Conservation (phyloP, 2,888 invertebrate genomes). For the Erannis defoliaria region DNA sequence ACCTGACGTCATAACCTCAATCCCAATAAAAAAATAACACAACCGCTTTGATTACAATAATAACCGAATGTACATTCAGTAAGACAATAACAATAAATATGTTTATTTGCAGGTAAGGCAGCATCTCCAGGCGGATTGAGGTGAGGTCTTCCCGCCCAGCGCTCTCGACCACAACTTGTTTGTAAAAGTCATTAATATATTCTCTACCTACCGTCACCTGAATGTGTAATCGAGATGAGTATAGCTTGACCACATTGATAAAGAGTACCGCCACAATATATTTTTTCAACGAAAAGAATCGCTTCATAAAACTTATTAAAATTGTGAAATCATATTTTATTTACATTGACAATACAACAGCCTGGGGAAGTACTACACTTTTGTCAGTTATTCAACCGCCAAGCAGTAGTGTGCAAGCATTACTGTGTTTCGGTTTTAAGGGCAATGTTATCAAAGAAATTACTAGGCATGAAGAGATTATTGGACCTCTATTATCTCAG, state of each 20-base stretch:
- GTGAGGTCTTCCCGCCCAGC: conserved; percentile 51
- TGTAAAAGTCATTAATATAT: conserved; percentile 75
- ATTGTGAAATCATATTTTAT: too few relatives aligned
- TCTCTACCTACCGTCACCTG: conserved; percentile 60
- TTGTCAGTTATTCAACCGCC: too few relatives aligned
- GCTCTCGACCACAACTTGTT: conserved; percentile 58
- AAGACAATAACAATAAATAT: conserved; percentile 37
- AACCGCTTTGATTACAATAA: conserved; percentile 3
- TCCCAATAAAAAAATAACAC: conserved; percentile 9
- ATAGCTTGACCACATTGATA: conserved; percentile 5
- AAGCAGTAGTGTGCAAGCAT: too few relatives aligned
- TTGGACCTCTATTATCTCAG: too few relatives aligned
- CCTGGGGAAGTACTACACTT: too few relatives aligned
- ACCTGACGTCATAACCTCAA: not conserved
- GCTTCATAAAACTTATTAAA: too few relatives aligned
- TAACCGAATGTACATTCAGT: not conserved
- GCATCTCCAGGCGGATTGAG: conserved; percentile 46
- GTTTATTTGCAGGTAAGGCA: conserved; percentile 64
- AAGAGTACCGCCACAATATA: too few relatives aligned
- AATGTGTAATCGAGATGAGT: conserved; percentile 66
- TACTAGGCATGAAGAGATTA: too few relatives aligned
- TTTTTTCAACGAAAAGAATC: too few relatives aligned
- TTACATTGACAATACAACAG: too few relatives aligned
- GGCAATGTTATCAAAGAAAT: too few relatives aligned
- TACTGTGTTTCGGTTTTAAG: too few relatives aligned